Percentiles rank a stretch among this genome's conserved stretches.
These are phyloP conservation scores for Globodera rostochiensis DNA, from an alignment of 1,140 invertebrate species.

Conservation along the genomic window DNA sequence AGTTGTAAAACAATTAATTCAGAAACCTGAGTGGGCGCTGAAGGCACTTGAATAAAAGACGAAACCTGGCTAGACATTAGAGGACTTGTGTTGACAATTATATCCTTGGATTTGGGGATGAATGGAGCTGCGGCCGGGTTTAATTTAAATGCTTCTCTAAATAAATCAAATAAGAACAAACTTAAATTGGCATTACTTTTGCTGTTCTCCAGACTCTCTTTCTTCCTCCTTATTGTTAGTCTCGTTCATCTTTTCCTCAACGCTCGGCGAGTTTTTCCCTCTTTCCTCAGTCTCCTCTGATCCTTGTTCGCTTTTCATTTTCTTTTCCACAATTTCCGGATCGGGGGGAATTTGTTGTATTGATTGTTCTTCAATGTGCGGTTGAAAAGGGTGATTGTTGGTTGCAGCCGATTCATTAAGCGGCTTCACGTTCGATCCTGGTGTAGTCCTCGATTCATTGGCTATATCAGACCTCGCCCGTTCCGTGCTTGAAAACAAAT, in stretches of 20 bases:
- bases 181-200: neutral
- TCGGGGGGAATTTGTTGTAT: neutral
- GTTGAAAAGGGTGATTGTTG: neutral
- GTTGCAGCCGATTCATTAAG: neutral
- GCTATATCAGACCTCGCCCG: neutral
- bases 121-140: constrained; percentile 15
- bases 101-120: constrained; percentile 7
- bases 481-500: neutral
- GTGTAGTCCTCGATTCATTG: neutral
- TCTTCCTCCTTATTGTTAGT: neutral
- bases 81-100: constrained; percentile 14
- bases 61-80: constrained; percentile 20
- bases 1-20: neutral
- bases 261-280: neutral
- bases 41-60: constrained; percentile 8
- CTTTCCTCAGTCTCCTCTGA: neutral
- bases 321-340: neutral
- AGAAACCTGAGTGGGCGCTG: neutral
- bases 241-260: constrained; percentile 1
- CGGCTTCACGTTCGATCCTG: neutral
- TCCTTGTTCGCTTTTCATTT: neutral
- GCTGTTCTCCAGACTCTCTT: neutral
- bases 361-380: neutral
- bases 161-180: neutral
- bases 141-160: constrained; percentile 7